Base-by-base conservation (phyloP, 1,140 invertebrate species). In the Trichogramma pretiosum region DNA sequence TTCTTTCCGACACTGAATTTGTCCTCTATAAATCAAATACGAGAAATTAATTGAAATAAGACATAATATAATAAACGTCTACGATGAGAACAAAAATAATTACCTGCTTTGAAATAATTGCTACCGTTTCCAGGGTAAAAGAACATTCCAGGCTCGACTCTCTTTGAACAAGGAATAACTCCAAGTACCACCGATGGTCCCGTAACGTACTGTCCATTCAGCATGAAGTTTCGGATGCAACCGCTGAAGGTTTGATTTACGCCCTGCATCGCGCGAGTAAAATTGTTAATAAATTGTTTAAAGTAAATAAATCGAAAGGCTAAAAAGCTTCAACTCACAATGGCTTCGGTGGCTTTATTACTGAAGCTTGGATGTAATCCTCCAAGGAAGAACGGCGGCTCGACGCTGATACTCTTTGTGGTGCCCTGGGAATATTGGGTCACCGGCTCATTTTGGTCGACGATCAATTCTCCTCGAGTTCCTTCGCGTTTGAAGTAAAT, bases 71-170 rank as follows among this genome's bases (percentile, higher is more conserved):
- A 38, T 17, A 41, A 42, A 30, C 21, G 3, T 19, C 16, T 37
- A 14, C 7, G 3, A 33, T 23, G 13, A 48, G 16, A n/a, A 23
- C 30, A 44, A 28, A n/a, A 11, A 28, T 50, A 67, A 74, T 75
- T 72, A 87, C 83, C 56, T 37, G 79, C 63, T 63, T 73, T 75
- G 32, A 84, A 74, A 53, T 83, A 79, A 52, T 71, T 72, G 46
- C 61, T 70, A 5, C 85, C 84, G 41, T 83, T 80, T 44, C 77
- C 72, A 14, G 80, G 77, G 37, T 80, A 82, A 72, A 98, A 95
- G 79, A 86, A 98, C 1, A 89, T 74, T 19, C 95, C 94, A n/a
- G 74, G 68, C 67, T 98, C 94, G 0, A 87, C 77, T 43, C 84
- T 77, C 39, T 85, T 80, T 0, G 83, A 84, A 64, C 95, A 98